Percentiles rank a stretch among this genome's conserved stretches.
Evolutionary conservation across 2,797 vertebrate genomes (phyloP).

Genomic region (Argya squamiceps): DNA sequence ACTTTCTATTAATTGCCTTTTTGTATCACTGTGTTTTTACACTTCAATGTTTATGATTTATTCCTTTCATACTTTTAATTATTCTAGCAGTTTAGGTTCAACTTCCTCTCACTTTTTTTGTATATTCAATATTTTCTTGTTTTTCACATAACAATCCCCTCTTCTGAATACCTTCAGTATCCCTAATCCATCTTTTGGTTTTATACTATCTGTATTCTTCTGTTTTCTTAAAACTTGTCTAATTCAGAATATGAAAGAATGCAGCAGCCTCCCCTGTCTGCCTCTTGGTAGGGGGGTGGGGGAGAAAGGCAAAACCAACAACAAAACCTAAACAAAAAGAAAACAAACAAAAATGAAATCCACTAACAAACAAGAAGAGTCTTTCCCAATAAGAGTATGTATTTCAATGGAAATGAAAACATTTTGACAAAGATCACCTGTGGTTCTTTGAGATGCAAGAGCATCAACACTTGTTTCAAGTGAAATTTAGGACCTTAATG

Average conservation of each 20-base stretch:
- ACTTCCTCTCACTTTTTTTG: background rate
- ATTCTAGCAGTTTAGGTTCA: background rate
- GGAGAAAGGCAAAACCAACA: background rate
- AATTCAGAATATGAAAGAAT: background rate
- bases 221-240: background rate
- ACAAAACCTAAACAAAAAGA: background rate
- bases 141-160: background rate
- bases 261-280: background rate
- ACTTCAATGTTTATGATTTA: background rate
- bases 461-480: background rate
- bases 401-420: background rate
- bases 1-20: background rate
- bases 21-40: background rate
- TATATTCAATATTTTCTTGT: background rate
- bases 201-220: background rate
- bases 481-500: background rate
- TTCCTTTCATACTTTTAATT: background rate
- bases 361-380: background rate
- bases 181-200: background rate
- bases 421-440: background rate
- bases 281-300: rapidly evolving
- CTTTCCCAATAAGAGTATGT: background rate
- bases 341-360: background rate
- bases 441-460: background rate
- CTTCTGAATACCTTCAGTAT: background rate